Evolutionary conservation across 2,888 invertebrate species (phyloP).

Genomic region (Dermolepida albohirtum): DNA sequence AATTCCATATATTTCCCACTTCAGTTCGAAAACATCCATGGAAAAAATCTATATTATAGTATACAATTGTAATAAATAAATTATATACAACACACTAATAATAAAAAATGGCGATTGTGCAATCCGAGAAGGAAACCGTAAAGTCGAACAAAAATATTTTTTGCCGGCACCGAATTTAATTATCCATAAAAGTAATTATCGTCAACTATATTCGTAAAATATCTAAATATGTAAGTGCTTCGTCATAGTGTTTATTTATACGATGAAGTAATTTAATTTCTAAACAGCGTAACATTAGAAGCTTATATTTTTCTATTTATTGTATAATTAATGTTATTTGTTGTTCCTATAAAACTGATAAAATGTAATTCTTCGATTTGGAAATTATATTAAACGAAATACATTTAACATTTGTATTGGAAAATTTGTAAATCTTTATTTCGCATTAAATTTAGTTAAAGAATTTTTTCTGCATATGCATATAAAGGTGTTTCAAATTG

Average conservation of each 20-base stretch:
- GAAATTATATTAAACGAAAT: no score
- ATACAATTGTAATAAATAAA: constrained; percentile 26
- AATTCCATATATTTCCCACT: no score
- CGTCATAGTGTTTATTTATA: background rate
- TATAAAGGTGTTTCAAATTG: no score
- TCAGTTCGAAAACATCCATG: no score
- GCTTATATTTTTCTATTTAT: no score
- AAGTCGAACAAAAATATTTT: background rate
- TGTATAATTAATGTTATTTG: no score
- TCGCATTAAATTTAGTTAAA: no score
- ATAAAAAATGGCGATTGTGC: constrained; percentile 13
- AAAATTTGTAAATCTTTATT: no score
- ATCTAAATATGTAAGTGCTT: constrained; percentile 12
- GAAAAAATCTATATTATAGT: background rate
- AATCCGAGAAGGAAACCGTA: constrained; percentile 11
- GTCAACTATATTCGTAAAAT: constrained; percentile 1
- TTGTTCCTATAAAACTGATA: no score
- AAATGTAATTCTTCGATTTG: no score
- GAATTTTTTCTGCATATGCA: no score
- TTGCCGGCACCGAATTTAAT: background rate
- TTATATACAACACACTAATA: constrained; percentile 28
- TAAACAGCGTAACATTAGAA: background rate
- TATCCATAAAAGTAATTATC: constrained; percentile 9
- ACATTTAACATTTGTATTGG: no score
- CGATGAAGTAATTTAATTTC: constrained; percentile 16